Conservation (phyloP, 2,797 vertebrate genomes). For the Coilia nasus region DNA sequence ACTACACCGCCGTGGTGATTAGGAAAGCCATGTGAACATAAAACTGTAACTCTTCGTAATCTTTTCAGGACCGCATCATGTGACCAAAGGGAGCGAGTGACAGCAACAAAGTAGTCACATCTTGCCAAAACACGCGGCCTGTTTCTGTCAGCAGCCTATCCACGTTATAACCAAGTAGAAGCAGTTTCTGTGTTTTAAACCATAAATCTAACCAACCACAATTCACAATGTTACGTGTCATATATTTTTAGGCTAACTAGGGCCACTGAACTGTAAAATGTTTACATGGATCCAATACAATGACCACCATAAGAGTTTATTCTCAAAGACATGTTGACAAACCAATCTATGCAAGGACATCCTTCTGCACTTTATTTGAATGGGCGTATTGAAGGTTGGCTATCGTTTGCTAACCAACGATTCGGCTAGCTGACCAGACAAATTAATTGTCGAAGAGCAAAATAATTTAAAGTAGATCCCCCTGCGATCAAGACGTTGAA, state of each 20-base stretch:
- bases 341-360: not conserved
- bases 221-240: no score
- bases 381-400: not conserved
- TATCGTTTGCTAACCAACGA: not conserved
- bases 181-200: not conserved
- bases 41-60: not conserved
- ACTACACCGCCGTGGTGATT: not conserved
- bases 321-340: not conserved
- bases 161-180: not conserved
- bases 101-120: not conserved
- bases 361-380: no score
- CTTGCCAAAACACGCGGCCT: not conserved
- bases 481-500: no score
- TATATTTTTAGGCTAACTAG: no score
- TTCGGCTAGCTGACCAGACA: not conserved
- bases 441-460: not conserved
- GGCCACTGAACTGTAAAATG: not conserved
- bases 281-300: not conserved
- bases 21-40: not conserved
- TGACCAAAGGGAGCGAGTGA: not conserved
- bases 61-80: not conserved
- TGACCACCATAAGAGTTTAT: not conserved
- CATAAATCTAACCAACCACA: not conserved
- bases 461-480: not conserved
- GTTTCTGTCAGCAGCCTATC: not conserved